Percentiles rank a stretch among this genome's conserved stretches.
These are phyloP conservation scores for Heliconius hortense DNA, from an alignment of 2,888 invertebrate species.

Conservation along the genomic window DNA sequence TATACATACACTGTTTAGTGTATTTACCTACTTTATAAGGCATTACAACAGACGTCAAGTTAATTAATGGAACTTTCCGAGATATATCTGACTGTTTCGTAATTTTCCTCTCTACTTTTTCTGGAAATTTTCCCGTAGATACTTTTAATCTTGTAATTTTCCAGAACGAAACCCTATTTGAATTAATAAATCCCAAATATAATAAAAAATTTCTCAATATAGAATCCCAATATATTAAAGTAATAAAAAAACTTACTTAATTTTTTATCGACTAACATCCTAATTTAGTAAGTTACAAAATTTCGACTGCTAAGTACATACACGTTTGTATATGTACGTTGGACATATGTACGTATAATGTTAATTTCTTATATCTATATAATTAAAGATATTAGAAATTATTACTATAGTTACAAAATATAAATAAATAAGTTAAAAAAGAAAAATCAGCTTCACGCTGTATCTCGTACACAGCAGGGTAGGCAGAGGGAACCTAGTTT, in stretches of 20 bases:
- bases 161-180: neutral
- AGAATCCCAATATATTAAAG: neutral
- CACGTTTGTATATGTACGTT: no score
- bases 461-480: no score
- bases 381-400: neutral
- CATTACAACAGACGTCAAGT: neutral
- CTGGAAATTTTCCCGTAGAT: neutral
- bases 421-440: no score
- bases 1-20: neutral
- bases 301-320: no score
- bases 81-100: neutral
- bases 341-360: no score
- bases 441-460: no score
- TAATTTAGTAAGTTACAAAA: neutral
- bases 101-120: neutral
- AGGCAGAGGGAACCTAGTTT: no score
- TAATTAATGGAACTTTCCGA: conserved; percentile 7
- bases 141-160: neutral
- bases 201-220: neutral
- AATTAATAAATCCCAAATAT: neutral
- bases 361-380: neutral
- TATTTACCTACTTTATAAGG: neutral
- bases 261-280: no score
- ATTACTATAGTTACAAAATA: no score
- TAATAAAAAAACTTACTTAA: no score